These are phyloP conservation scores for Agrochola litura DNA, from an alignment of 2,888 invertebrate genomes.

Conservation along the genomic window DNA sequence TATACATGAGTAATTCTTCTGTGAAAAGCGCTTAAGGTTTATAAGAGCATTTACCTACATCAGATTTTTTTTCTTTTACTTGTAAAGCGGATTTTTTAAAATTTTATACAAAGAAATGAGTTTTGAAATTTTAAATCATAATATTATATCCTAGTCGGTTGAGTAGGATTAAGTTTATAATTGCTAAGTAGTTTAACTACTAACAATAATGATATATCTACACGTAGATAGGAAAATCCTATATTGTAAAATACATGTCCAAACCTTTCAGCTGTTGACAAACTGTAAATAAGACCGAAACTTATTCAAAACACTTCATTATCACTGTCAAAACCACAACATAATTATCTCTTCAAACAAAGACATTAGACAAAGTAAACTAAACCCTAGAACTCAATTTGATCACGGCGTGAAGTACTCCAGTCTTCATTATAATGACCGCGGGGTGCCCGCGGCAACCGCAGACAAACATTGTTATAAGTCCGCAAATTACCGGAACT, in stretches of 20 bases:
- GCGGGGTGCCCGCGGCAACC: slow-evolving; percentile 21
- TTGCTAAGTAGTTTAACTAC: not conserved
- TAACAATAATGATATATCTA: too few species aligned
- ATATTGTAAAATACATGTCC: not conserved
- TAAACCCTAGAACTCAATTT: slow-evolving; percentile 21
- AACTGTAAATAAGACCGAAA: not conserved
- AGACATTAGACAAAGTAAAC: slow-evolving; percentile 14
- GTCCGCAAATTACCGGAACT: slow-evolving; percentile 46
- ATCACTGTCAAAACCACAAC: slow-evolving; percentile 28
- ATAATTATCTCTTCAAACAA: slow-evolving; percentile 34
- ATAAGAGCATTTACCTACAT: not conserved
- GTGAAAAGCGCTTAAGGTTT: not conserved
- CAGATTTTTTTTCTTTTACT: not conserved
- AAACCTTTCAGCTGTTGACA: not conserved
- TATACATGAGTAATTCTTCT: slow-evolving; percentile 15
- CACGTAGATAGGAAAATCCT: too few species aligned
- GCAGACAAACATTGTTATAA: slow-evolving; percentile 54
- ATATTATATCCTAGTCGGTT: not conserved
- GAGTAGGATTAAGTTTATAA: not conserved
- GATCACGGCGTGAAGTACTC: slow-evolving; percentile 16
- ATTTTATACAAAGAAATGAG: too few species aligned
- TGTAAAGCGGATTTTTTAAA: not conserved
- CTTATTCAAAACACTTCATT: slow-evolving; percentile 7
- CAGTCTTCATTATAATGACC: slow-evolving; percentile 28
- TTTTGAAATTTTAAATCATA: not conserved